A percentile compares a stretch with the other conserved stretches of the same genome.
Evolutionary conservation across 2,113 vertebrate genomes (phyloP).

Genomic region (Sceloporus undulatus): DNA sequence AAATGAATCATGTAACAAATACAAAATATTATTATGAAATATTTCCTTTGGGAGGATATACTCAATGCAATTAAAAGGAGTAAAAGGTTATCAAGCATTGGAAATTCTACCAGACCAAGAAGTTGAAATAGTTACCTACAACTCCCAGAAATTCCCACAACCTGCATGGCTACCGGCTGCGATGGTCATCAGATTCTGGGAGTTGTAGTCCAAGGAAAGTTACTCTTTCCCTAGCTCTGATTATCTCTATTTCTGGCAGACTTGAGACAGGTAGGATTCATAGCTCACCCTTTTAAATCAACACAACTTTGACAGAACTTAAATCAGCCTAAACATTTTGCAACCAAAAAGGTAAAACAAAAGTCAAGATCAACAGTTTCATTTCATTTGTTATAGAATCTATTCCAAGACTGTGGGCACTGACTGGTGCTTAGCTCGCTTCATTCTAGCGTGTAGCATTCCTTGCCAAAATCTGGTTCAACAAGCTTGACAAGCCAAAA

Average conservation of each 20-base stretch:
- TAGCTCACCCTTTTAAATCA: background rate
- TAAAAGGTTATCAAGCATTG: background rate
- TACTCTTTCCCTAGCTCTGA: too few species aligned
- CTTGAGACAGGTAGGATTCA: background rate
- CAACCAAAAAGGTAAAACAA: background rate
- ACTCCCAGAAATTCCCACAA: background rate
- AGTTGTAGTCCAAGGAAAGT: background rate
- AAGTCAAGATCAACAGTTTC: slow-evolving; percentile 4
- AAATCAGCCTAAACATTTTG: background rate
- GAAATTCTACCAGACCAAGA: background rate
- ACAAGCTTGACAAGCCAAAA: background rate
- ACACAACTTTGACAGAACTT: background rate
- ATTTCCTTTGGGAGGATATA: background rate
- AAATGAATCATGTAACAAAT: background rate
- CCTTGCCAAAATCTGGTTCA: background rate
- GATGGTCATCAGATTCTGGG: background rate
- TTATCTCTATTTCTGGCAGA: too few species aligned
- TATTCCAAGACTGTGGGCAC: background rate
- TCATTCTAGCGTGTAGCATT: background rate
- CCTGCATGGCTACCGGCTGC: background rate
- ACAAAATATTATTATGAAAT: background rate
- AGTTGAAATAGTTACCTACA: background rate
- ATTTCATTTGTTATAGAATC: background rate
- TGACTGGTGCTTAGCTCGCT: background rate
- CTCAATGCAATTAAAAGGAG: background rate